phyloP scores from a whole-genome alignment of 2,797 vertebrate species.

The Anniella stebbinsi region DNA sequence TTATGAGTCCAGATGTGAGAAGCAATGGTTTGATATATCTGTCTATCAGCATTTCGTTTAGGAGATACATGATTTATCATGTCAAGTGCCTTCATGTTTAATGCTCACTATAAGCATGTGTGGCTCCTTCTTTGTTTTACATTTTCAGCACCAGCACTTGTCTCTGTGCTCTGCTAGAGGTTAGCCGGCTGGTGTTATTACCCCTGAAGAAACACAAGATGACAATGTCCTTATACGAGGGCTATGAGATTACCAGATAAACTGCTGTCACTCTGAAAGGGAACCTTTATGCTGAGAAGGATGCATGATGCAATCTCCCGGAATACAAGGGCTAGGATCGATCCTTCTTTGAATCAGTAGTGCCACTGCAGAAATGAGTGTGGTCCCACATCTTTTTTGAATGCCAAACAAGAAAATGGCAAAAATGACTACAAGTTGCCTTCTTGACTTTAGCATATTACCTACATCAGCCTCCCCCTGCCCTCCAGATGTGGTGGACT shows the following conservation, averaged over 20 bases:
- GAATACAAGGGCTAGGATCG: slow-evolving; percentile 1
- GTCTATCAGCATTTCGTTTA: neutral
- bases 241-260: slow-evolving; percentile 30
- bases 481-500: too few species aligned
- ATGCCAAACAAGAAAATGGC: neutral
- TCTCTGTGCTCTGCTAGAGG: slow-evolving; percentile 15
- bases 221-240: slow-evolving; percentile 40
- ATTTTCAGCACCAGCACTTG: neutral
- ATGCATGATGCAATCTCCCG: neutral
- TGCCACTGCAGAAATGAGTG: slow-evolving; percentile 19
- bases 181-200: slow-evolving; percentile 32
- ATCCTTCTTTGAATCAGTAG: slow-evolving; percentile 20
- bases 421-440: neutral
- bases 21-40: neutral
- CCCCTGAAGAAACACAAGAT: slow-evolving; percentile 41
- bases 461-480: neutral
- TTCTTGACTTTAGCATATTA: neutral
- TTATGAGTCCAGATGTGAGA: neutral
- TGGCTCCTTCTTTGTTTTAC: neutral
- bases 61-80: neutral
- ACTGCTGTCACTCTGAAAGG: slow-evolving; percentile 16
- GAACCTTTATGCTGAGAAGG: slow-evolving; percentile 1
- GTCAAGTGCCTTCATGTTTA: neutral
- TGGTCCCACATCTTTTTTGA: neutral
- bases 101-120: neutral